Conservation (phyloP, 2,888 invertebrate genomes). For the Apamea epomidion region DNA sequence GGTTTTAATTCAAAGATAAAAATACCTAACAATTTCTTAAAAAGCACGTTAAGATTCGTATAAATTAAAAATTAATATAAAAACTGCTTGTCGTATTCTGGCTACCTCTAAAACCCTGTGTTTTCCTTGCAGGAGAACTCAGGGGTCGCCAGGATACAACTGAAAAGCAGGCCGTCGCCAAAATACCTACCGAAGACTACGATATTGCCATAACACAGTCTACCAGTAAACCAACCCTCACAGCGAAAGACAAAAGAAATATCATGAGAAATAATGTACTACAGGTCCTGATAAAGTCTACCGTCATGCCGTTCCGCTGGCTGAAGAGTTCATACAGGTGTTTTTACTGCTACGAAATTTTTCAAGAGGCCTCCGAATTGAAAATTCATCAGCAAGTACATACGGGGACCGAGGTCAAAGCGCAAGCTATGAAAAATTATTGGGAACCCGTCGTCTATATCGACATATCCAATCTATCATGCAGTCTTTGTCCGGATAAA, state of each 20-base stretch:
- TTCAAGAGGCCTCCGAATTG: slow-evolving; percentile 82
- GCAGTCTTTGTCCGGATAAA: slow-evolving; percentile 80
- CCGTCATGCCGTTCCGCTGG: slow-evolving; percentile 87
- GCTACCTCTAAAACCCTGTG: slow-evolving; percentile 75
- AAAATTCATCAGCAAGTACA: slow-evolving; percentile 81
- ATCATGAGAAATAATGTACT: slow-evolving; percentile 84
- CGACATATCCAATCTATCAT: slow-evolving; percentile 80
- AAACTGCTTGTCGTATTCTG: slow-evolving; percentile 72
- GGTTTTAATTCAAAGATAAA: not conserved
- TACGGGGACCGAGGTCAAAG: slow-evolving; percentile 76
- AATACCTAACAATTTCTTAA: not conserved
- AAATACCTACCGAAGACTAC: slow-evolving; percentile 14
- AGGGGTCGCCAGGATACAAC: slow-evolving; percentile 81
- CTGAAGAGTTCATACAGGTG: slow-evolving; percentile 86
- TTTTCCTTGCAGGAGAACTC: slow-evolving; percentile 86
- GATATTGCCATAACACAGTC: slow-evolving; percentile 4
- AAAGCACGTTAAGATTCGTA: not conserved
- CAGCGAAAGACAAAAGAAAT: slow-evolving; percentile 80
- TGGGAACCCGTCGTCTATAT: slow-evolving; percentile 86
- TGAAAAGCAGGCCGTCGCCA: not conserved
- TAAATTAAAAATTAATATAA: not conserved
- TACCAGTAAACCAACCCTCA: slow-evolving; percentile 55
- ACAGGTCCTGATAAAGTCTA: slow-evolving; percentile 81
- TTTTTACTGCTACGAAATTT: slow-evolving; percentile 88
- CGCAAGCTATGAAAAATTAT: slow-evolving; percentile 84